Conservation (phyloP, 1,140 invertebrate genomes). For the Drosophila erecta region DNA sequence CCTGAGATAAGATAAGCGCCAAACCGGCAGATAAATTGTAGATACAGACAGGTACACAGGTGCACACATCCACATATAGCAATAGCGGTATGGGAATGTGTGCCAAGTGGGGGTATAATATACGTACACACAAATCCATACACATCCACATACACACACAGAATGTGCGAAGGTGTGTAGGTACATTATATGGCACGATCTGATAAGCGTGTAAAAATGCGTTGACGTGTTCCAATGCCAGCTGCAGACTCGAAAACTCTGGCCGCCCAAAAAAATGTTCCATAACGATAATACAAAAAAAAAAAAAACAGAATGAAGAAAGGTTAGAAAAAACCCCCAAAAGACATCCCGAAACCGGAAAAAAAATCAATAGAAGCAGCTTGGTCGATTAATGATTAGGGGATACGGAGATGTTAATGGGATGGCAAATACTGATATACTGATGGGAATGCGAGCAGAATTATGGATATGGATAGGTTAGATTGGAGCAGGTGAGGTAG, state of each 20-base stretch:
- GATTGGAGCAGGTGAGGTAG: neutral
- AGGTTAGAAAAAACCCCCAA: neutral
- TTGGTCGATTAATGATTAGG: constrained; percentile 48
- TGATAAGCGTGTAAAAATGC: constrained; percentile 61
- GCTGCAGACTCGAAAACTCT: constrained; percentile 30
- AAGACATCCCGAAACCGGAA: neutral
- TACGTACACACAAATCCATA: neutral
- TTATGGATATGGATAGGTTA: constrained; percentile 32
- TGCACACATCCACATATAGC: neutral
- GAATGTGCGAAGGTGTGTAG: neutral
- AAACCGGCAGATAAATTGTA: constrained; percentile 57
- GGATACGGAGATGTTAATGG: constrained; percentile 34
- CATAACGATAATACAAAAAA: constrained; percentile 18
- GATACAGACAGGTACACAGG: constrained; percentile 26
- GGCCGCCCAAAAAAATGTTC: constrained; percentile 7
- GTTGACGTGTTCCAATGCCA: constrained; percentile 59
- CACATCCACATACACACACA: neutral
- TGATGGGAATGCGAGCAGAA: constrained; percentile 11
- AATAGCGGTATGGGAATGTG: constrained; percentile 39
- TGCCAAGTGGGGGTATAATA: constrained; percentile 25
- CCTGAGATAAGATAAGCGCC: constrained; percentile 64
- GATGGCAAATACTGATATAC: constrained; percentile 18
- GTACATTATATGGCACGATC: constrained; percentile 43
- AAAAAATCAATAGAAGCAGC: constrained; percentile 42
- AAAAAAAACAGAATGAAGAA: constrained; percentile 3